A percentile compares a stretch with the other conserved stretches of the same genome.
Evolutionary conservation across 2,888 invertebrate species (phyloP).

Genomic region (Automeris io): DNA sequence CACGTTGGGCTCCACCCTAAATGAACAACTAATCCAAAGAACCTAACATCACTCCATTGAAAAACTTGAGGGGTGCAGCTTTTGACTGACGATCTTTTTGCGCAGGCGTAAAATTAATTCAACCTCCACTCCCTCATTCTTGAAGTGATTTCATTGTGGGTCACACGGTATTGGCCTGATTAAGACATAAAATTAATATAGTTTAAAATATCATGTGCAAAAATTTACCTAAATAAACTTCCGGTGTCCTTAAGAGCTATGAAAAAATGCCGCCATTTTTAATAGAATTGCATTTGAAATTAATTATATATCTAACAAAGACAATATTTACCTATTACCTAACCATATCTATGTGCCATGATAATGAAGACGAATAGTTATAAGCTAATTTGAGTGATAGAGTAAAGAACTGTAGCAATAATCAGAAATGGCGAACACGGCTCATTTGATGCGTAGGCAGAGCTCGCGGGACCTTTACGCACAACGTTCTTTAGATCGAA

Average conservation of each 20-base stretch:
- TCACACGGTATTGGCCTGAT: background rate
- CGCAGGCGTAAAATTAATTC: background rate
- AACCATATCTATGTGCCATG: conserved; percentile 56
- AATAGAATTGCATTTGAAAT: conserved; percentile 22
- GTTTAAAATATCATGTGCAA: no score
- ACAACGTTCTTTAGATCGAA: conserved; percentile 88
- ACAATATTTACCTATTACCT: conserved; percentile 38
- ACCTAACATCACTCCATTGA: background rate
- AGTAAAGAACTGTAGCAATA: conserved; percentile 17
- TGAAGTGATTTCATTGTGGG: background rate
- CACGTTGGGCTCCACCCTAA: no score
- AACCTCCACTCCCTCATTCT: background rate
- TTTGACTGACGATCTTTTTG: background rate
- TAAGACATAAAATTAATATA: no score
- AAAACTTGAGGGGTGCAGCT: background rate
- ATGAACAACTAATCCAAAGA: no score
- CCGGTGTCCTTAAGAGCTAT: no score
- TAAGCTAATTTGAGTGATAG: conserved; percentile 21
- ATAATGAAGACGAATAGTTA: conserved; percentile 46
- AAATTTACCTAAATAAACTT: no score
- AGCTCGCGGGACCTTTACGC: conserved; percentile 90
- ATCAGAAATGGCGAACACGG: conserved; percentile 89
- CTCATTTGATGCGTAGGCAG: conserved; percentile 91
- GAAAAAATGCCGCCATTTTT: no score
- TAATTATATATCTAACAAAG: conserved; percentile 24